Base-by-base conservation (phyloP, 2,888 invertebrate species). In the Drosophila nr. perissopoda region DNA sequence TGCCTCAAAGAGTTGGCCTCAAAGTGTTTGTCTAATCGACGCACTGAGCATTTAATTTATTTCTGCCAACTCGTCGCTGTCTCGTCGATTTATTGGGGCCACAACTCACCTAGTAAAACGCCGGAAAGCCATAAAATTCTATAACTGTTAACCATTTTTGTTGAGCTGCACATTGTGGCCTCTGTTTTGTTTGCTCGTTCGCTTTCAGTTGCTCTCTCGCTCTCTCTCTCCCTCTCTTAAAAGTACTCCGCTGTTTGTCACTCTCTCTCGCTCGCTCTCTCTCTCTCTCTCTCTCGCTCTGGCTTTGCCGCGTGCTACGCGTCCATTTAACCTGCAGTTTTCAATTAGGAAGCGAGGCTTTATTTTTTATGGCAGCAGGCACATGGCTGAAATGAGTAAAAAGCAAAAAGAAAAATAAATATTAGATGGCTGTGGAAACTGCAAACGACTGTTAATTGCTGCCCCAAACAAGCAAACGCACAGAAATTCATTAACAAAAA, bases 111-210 rank as follows among this genome's bases (percentile, higher is more conserved):
- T 90, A 91, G 90, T 88, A 91, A 89, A 87, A 92, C 90, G 90
- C 91, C 92, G 90, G 91, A 91, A 87, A 92, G 90, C 89, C 91
- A 92, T 91, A 91, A 89, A 90, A 91, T 87, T 89, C 89, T 92
- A 91, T 91, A 92, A 91, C 91, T 91, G 91, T 91, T 90, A 91
- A 91, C 90, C 91, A 92, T 91, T 90, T 90, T 91, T 74, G 88
- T 89, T 76, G 88, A 78, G 84, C 82, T 84, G 79, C 84, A 87
- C 91, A 91, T 87, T 83, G 87, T 87, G 86, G 79, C 73, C 74
- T 72, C 59, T 77, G 73, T 68, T 75, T 78, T 72, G 69, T 57
- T 63, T 59, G 38, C 61, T 72, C 59, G 67, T 40, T 70, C 49
- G 60, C 68, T 61, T 57, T 65, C 57, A 36, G 52, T 58, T 65